Base-by-base conservation (phyloP, 2,888 invertebrate species). In the Dicranocentrus wangi region DNA sequence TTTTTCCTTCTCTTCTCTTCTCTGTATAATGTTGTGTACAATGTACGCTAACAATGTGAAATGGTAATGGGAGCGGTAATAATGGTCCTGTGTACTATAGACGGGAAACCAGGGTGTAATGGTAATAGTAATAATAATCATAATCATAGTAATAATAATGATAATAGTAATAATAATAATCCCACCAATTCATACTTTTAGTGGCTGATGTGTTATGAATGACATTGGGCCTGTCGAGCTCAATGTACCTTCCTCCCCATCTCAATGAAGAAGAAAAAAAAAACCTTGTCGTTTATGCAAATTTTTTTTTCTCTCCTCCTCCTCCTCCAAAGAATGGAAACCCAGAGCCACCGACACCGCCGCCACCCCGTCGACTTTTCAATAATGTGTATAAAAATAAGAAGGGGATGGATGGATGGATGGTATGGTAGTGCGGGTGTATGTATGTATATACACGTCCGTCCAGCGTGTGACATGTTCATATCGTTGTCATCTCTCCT, bases 141-240 rank as follows among this genome's bases (percentile, higher is more conserved):
- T 75, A 66, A 39, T 55, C 63, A 21, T 65, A 65, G 63, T 65
- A 65, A 39, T 66, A 69, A 28, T 68, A 76, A 76, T 76, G 61
- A 73, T 76, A 43, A 76, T 76, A 27, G 63, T 68, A 42, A 51
- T 53, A 55, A 79, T 79, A 79, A 79, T 79, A 71, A 65, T 71
- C 71, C 71, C 71, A 66, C 72, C 68, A 79, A 72, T 72, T 79
- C 79, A 79, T 79, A 72, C 79, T 79, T 72, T 72, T 72, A 79
- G 66, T 58, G 72, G 66, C 79, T 79, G 79, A 79, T 79, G 72
- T 72, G 72, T 72, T 79, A 72, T 79, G 78, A 71, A 78, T 65
- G 72, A 72, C 60, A 79, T 79, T 72, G 79, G 66, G 39, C 51
- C 72, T 79, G 68, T 66, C 72, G 72, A 66, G 3, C 8, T 5